A percentile compares a stretch with the other conserved stretches of the same genome.
Conservation (phyloP, 2,888 invertebrate genomes). For the Deroplatys truncata region DNA sequence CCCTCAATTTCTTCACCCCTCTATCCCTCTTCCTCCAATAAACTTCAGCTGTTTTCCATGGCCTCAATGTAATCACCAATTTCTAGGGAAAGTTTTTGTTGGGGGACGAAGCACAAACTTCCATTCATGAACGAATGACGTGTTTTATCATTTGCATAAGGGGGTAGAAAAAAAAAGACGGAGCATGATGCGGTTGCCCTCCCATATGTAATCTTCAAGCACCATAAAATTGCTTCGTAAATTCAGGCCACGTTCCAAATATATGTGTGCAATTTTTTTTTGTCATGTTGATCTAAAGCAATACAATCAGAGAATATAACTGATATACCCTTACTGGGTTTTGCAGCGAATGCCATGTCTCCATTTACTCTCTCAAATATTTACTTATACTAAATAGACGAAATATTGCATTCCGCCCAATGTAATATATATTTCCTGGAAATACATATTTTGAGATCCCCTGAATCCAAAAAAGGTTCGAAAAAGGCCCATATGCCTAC, state of each 20-base stretch:
- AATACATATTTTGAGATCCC: too few relatives aligned
- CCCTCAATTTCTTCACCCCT: neutral
- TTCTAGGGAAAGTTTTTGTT: neutral
- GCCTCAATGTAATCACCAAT: neutral
- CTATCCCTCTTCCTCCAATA: neutral
- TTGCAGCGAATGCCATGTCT: too few relatives aligned
- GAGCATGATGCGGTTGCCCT: neutral
- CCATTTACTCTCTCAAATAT: too few relatives aligned
- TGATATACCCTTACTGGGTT: too few relatives aligned
- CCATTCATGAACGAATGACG: neutral
- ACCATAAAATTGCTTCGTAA: neutral
- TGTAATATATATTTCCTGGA: too few relatives aligned
- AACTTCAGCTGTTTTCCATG: constrained; percentile 8
- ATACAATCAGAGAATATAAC: neutral
- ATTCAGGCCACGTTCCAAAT: neutral
- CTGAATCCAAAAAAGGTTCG: too few relatives aligned
- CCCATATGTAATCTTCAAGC: neutral
- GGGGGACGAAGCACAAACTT: neutral
- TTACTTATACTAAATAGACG: too few relatives aligned
- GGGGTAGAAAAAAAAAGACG: neutral
- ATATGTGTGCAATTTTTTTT: neutral
- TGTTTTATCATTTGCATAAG: neutral
- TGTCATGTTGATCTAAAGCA: neutral
- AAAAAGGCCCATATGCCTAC: too few relatives aligned
- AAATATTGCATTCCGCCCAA: too few relatives aligned